Conservation (phyloP, 2,888 invertebrate genomes). For the Rhagonycha lutea region DNA sequence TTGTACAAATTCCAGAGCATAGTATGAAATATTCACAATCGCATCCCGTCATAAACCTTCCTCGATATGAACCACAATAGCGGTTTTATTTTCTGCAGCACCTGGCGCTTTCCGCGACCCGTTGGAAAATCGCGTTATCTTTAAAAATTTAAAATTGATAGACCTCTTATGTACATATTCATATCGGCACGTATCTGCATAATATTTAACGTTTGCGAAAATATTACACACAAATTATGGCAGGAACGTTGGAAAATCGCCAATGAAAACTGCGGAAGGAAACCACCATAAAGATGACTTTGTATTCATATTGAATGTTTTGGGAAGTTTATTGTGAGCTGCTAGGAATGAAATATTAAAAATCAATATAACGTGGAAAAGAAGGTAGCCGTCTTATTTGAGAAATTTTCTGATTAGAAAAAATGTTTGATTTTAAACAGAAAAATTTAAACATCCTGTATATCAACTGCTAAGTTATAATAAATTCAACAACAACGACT, state of each 20-base stretch:
- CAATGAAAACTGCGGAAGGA: neutral
- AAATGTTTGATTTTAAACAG: no score
- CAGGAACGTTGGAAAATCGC: conserved; percentile 5
- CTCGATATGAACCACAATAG: neutral
- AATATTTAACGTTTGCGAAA: conserved; percentile 8
- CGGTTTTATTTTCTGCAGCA: conserved; percentile 13
- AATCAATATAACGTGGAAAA: neutral
- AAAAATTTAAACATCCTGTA: no score
- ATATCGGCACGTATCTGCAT: conserved; percentile 16
- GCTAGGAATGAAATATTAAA: neutral
- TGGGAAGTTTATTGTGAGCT: neutral
- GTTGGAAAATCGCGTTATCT: conserved; percentile 14
- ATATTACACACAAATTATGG: conserved; percentile 8
- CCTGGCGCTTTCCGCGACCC: conserved; percentile 11
- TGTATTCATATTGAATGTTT: neutral
- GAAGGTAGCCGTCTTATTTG: neutral
- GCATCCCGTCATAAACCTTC: conserved; percentile 1
- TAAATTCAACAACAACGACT: no score
- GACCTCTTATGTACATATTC: conserved; percentile 21
- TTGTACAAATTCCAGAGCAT: neutral
- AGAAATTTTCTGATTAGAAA: neutral
- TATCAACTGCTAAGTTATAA: no score
- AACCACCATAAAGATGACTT: neutral
- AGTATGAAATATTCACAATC: neutral
- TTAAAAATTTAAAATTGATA: conserved; percentile 18